A percentile compares a stretch with the other conserved stretches of the same genome.
These are phyloP conservation scores for Aplysina aerophoba DNA, from an alignment of 37 sponge, comb jelly and placozoan genomes.

Conservation along the genomic window DNA sequence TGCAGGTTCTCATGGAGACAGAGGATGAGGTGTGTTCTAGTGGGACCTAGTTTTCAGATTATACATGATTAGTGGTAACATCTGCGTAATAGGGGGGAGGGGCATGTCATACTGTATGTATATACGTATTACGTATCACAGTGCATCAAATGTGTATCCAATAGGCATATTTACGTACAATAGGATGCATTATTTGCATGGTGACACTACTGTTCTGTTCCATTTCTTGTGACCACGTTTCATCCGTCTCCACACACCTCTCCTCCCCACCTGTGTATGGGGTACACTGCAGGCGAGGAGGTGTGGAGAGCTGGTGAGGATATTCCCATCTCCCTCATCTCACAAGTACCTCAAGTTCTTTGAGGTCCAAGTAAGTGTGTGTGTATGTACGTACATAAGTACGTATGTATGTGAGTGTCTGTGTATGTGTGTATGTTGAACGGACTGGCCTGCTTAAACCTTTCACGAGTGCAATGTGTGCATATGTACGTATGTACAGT, in stretches of 20 bases:
- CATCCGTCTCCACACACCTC: too few relatives aligned
- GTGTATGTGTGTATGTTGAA: too few relatives aligned
- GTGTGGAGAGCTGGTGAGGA: constrained; percentile 80
- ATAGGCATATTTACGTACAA: neutral
- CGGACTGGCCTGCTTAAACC: neutral
- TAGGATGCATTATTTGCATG: too few relatives aligned
- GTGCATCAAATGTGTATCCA: too few relatives aligned
- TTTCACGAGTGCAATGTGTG: neutral
- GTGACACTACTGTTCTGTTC: neutral
- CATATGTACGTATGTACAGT: neutral
- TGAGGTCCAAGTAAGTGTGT: constrained; percentile 65
- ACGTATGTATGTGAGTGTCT: too few relatives aligned
- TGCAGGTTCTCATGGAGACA: constrained; percentile 72
- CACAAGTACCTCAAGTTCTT: constrained; percentile 68
- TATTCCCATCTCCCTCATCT: constrained; percentile 64
- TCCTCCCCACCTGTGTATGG: too few relatives aligned
- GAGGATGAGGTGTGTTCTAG: constrained; percentile 86
- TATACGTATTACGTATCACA: neutral
- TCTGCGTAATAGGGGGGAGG: too few relatives aligned
- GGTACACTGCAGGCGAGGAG: constrained; percentile 60
- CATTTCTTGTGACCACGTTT: too few relatives aligned
- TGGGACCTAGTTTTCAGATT: neutral
- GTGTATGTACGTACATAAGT: neutral
- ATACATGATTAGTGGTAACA: too few relatives aligned
- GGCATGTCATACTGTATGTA: too few relatives aligned